phyloP scores from a whole-genome alignment of 92 coral and sea anemone genomes.

The Porites divaricata region DNA sequence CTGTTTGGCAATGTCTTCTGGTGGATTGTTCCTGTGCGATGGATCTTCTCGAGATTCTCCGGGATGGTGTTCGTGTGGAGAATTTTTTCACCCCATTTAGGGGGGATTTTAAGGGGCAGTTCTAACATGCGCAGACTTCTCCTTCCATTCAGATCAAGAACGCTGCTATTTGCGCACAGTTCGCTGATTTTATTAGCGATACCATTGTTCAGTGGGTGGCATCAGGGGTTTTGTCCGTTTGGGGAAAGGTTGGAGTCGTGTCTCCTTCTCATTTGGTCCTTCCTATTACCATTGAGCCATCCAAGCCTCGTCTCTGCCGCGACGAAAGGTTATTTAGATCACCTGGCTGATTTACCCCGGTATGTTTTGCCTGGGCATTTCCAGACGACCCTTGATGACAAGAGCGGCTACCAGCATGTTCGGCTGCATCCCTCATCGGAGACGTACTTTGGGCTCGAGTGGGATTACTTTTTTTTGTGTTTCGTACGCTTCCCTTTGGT shows the following conservation, averaged over 20 bases:
- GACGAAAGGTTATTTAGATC: slow-evolving; percentile 6
- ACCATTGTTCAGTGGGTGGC: slow-evolving; percentile 8
- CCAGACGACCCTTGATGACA: neutral
- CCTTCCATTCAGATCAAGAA: slow-evolving; percentile 16
- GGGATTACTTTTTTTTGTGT: neutral
- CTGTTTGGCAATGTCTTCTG: slow-evolving; percentile 30
- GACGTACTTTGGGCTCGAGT: slow-evolving; percentile 3
- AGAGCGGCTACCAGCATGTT: neutral
- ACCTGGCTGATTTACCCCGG: neutral
- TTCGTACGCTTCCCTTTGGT: neutral
- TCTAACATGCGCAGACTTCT: slow-evolving; percentile 29
- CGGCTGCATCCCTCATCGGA: neutral
- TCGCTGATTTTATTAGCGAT: neutral
- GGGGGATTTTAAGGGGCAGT: slow-evolving; percentile 44
- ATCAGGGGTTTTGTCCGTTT: neutral
- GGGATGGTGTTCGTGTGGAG: slow-evolving; percentile 34
- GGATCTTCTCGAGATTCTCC: slow-evolving; percentile 3
- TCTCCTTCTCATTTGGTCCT: neutral
- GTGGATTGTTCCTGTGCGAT: neutral
- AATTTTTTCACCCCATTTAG: slow-evolving; percentile 36
- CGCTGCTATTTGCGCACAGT: slow-evolving; percentile 16
- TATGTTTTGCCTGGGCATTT: slow-evolving; percentile 15
- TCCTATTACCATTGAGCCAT: neutral
- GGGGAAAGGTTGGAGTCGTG: slow-evolving; percentile 1
- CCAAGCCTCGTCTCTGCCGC: slow-evolving; percentile 8